Evolutionary conservation across 2,888 invertebrate genomes (phyloP).

Genomic region (Pseudolycoriella hygida): DNA sequence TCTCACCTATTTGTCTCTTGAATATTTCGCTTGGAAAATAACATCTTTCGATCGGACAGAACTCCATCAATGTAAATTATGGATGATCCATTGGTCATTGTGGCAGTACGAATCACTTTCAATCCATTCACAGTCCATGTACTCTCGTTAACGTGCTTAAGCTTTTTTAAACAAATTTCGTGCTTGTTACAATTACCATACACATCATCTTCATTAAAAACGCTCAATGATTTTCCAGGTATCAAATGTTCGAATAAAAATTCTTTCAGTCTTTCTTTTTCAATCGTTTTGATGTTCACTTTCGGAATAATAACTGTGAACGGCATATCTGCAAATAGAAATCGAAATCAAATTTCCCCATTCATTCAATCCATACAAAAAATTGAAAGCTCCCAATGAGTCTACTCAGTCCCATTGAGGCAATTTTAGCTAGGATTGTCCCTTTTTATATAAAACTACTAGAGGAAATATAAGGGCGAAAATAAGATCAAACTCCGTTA

Average conservation of each 20-base stretch:
- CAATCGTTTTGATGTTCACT: constrained; percentile 31
- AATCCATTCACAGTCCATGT: constrained; percentile 27
- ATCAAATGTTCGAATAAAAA: constrained; percentile 41
- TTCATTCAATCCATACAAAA: not conserved
- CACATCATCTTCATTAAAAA: constrained; percentile 28
- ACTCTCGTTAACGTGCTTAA: constrained; percentile 24
- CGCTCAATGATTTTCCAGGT: constrained; percentile 35
- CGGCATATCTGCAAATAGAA: constrained; percentile 33
- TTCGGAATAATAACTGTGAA: constrained; percentile 41
- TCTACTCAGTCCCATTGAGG: too few species aligned
- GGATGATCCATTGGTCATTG: constrained; percentile 26
- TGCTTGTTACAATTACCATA: constrained; percentile 31
- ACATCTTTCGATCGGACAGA: constrained; percentile 27
- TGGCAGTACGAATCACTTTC: constrained; percentile 25
- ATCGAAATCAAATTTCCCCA: not conserved
- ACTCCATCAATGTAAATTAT: constrained; percentile 28
- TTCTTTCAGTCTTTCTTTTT: constrained; percentile 35
- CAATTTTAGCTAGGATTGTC: too few species aligned
- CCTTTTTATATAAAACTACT: too few species aligned
- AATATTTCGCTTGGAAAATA: constrained; percentile 29
- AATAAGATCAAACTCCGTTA: too few species aligned
- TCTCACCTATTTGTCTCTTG: constrained; percentile 29
- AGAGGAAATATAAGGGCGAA: too few species aligned
- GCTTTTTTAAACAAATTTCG: constrained; percentile 27
- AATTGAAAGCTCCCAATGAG: not conserved